phyloP scores from a whole-genome alignment of 2,113 vertebrate species.

The Quiscalus mexicanus region DNA sequence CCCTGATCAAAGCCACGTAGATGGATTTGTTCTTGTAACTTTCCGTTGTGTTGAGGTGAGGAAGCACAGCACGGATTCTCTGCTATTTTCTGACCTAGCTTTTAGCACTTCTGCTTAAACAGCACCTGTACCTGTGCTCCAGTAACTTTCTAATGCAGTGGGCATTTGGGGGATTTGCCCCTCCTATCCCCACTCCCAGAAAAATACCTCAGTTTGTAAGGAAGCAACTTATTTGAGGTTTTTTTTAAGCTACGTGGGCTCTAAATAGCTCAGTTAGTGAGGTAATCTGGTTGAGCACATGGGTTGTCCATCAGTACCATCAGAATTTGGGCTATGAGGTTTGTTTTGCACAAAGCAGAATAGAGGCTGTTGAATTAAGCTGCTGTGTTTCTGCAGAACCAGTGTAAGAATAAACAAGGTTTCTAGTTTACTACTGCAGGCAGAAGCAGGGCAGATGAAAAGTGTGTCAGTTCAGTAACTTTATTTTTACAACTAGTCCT shows the following conservation, averaged over 20 bases:
- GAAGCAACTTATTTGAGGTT: not conserved
- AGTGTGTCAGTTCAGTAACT: not conserved
- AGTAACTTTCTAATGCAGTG: not conserved
- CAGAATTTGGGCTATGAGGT: not conserved
- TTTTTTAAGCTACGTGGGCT: not conserved
- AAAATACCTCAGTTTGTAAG: not conserved
- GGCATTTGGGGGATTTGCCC: not conserved
- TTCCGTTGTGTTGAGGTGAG: constrained; percentile 18
- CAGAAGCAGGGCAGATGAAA: not conserved
- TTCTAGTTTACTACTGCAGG: not conserved
- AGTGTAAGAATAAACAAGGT: not conserved
- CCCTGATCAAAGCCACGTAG: not conserved
- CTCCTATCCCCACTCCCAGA: too few relatives aligned
- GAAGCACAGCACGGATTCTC: not conserved
- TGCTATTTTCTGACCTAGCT: not conserved
- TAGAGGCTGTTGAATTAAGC: not conserved
- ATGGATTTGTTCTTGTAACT: not conserved
- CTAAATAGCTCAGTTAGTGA: not conserved
- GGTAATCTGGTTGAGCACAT: not conserved
- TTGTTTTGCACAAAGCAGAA: not conserved
- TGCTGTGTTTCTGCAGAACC: not conserved
- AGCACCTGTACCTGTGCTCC: not conserved
- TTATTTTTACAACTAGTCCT: not conserved
- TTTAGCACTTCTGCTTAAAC: not conserved
- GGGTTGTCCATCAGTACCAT: not conserved